These are phyloP conservation scores for Rotaria magnacalcarata DNA, from an alignment of 2,888 invertebrate genomes.

Conservation along the genomic window DNA sequence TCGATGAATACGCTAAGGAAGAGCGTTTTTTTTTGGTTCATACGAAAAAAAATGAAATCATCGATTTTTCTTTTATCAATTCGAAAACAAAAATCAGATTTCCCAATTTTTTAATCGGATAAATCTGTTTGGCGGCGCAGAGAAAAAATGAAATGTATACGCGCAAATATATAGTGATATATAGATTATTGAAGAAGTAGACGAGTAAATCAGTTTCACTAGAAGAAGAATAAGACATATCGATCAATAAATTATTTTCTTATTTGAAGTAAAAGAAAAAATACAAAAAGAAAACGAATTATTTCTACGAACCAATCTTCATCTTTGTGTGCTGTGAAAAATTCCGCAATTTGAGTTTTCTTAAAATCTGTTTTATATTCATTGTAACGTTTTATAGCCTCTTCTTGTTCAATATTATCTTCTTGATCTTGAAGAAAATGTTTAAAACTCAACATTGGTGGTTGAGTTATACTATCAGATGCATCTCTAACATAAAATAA, in stretches of 20 bases:
- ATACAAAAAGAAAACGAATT: too few relatives aligned
- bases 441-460: conserved; percentile 93
- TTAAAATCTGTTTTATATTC: conserved; percentile 96
- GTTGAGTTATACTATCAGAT: conserved; percentile 70
- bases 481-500: neutral
- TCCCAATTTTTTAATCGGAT: neutral
- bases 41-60: neutral
- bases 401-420: conserved; percentile 85
- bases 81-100: neutral
- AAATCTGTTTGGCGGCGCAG: neutral
- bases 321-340: conserved; percentile 96
- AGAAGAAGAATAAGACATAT: neutral
- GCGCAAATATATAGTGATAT: neutral
- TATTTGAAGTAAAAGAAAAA: neutral
- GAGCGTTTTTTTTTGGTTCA: neutral
- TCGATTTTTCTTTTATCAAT: neutral
- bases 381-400: conserved; percentile 91
- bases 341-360: conserved; percentile 90
- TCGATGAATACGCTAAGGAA: neutral
- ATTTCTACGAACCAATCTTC: conserved; percentile 85
- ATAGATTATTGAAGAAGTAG: conserved; percentile 2
- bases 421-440: conserved; percentile 91
- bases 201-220: neutral
- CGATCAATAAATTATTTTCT: neutral
- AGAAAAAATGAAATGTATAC: neutral